Conservation (phyloP, 2,888 invertebrate genomes). For the Meteorus cinctellus region DNA sequence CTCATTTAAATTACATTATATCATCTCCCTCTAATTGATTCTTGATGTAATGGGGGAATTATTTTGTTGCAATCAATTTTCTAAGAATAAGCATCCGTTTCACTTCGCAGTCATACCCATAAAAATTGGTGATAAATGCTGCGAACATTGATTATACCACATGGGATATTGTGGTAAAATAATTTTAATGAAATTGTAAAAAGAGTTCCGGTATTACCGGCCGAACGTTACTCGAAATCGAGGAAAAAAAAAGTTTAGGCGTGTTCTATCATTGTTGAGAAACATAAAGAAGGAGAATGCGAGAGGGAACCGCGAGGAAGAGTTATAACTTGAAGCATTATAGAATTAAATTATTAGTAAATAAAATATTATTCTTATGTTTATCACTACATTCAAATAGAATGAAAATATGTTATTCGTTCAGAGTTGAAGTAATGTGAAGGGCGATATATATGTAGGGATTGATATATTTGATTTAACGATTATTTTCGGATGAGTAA, state of each 20-base stretch:
- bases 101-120: neutral
- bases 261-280: neutral
- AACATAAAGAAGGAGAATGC: neutral
- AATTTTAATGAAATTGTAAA: neutral
- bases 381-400: conserved; percentile 46
- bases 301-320: neutral
- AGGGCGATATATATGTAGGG: conserved; percentile 7
- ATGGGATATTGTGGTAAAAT: neutral
- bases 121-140: neutral
- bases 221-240: neutral
- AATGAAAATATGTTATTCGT: conserved; percentile 49
- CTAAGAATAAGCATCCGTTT: neutral
- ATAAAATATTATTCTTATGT: conserved; percentile 53
- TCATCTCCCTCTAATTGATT: conserved; percentile 18
- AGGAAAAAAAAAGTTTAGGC: neutral
- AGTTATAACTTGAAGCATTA: neutral
- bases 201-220: neutral
- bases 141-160: neutral
- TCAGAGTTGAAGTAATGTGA: conserved; percentile 27
- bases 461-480: conserved; percentile 34
- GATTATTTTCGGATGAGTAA: conserved; percentile 38
- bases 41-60: neutral
- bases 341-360: conserved; percentile 46
- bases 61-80: conserved; percentile 6
- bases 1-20: conserved; percentile 51